Evolutionary conservation across 1,140 invertebrate species (phyloP), one percentile per base, ranked within the genome.

Genomic region (Tribolium castaneum): DNA sequence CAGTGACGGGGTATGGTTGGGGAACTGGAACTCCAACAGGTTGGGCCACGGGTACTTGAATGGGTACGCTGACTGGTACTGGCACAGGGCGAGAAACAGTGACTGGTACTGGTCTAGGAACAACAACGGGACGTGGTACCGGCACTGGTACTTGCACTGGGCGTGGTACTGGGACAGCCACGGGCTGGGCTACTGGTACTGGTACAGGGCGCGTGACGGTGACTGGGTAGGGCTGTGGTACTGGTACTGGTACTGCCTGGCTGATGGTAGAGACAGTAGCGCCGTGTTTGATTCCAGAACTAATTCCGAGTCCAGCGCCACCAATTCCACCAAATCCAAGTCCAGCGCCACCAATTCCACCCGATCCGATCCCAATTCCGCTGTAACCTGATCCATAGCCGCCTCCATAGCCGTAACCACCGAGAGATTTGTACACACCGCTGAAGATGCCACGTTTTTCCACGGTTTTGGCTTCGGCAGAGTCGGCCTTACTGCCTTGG

Each of bases 131-230:
- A 25, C 81, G 78, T 2, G 85, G 82, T 30, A 81, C 81, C 78
- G 82, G 81, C 12, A 86, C 83, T 25, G 81, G 72, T 6, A 86
- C 83, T 51, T 78, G 79, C 30, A 83, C 83, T 25, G 84, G 81
- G 0, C 88, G 85, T 0, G 86, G 84, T 3, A 85, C 83, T 54
- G 70, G 12, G 6, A 79, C 77, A 39, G 74, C 52, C 6, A 75
- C 59, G 10, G 79, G 77, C 62, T 73, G 70, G 14, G 78, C 62
- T 14, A 76, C 54, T 49, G 81, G 83, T 22, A 85, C 84, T 51
- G 82, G 82, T 16, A 85, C 83, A 59, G 79, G 81, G 9, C 86
- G 84, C 0, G 86, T 87, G 0, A 89, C 87, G 7, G 88, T 89
- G 79, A 83, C 86, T 70, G 81, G 90, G 83, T 85, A 82, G 0